Evolutionary conservation across 2,797 vertebrate species (phyloP), one percentile per base, ranked within the genome.

Genomic region (Loriculus beryllinus): DNA sequence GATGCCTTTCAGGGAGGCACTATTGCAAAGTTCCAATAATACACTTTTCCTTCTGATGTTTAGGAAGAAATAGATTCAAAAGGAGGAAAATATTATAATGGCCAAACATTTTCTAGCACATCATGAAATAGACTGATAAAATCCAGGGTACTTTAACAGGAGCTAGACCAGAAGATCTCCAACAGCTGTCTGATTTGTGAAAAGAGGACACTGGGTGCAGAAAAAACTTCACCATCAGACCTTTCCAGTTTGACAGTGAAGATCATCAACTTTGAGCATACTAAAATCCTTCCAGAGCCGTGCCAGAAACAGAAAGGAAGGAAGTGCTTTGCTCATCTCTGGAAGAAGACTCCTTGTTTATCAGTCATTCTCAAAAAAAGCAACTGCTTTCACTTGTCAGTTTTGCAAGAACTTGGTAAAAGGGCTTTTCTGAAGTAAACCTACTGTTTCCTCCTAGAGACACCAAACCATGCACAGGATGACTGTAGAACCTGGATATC

Each of bases 321-420:
- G 87, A 64, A 62, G 45, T 68, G 83, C 49, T 90, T 96, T 89
- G 81, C 69, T 94, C 82, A 79, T 93, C 82, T 94, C 94, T 91
- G 90, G 82, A 87, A 85, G 95, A 96, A 97, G 96, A 96, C 91
- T 96, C 97, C 96, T 83, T 37, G 2, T 96, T 96, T 92, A 81
- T 94, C 97, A 78, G 90, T 92, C 62, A 60, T 95, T 94, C 88
- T 95, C 93, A 88, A 93, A 92, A 78, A 86, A 82, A 84, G 40
- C 63, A 47, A 37, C 78, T 90, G 91, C 92, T 85, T 97, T 97
- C 95, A 64, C 42, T 96, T 92, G 62, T 94, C 90, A 45, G 57
- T 96, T 96, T 63, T 91, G 64, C 78, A 70, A 62, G 64, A 62
- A 26, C 35, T 90, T 8, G 23, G 74, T 37, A 67, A 84, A 78